Evolutionary conservation across 2,888 invertebrate species (phyloP), one percentile per base, ranked within the genome.

Genomic region (Cerceris ruficornis): DNA sequence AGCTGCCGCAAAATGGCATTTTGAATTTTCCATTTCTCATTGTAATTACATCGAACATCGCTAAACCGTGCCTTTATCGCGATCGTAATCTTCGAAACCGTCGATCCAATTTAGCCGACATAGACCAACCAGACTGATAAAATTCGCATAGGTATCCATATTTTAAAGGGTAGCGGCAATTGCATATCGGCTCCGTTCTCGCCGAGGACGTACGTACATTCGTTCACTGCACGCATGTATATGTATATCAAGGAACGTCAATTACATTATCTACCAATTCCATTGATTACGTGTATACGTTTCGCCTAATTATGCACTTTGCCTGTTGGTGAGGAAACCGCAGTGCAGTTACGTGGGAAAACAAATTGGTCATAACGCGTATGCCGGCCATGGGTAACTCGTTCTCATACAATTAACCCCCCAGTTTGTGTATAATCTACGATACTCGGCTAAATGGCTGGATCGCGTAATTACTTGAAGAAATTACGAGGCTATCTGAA

Each of bases 251-350:
- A 54, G 60, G 69, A 42, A 81, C 65, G 78, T 83, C 84, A 58
- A 78, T 77, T 76, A 66, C 61, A 77, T 74, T 66, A 68, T 75
- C 73, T 61, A 68, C 58, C 69, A 64, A 62, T 82, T 80, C 49
- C 80, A 77, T 78, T 76, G 77, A 82, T 82, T 82, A 71, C 68
- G 50, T 66, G 46, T 61, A 58, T 64, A 64, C 67, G 55, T 61
- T 57, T 64, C 54, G 17, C 50, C 76, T 71, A 78, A 82, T 78
- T 85, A 81, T 65, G 71, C 82, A 71, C 67, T 74, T 82, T 84
- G 73, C 58, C 57, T 41, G 55, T 64, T 69, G 69, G 69, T 73
- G 59, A 57, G 75, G 61, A 69, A 81, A 77, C 69, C 82, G 69
- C 80, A 57, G 62, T 50, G 71, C 71, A 69, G 74, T 52, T 69